A percentile compares a stretch with the other conserved stretches of the same genome.
Conservation (phyloP, 2,888 invertebrate species). For the Platycheirus rosarum region DNA sequence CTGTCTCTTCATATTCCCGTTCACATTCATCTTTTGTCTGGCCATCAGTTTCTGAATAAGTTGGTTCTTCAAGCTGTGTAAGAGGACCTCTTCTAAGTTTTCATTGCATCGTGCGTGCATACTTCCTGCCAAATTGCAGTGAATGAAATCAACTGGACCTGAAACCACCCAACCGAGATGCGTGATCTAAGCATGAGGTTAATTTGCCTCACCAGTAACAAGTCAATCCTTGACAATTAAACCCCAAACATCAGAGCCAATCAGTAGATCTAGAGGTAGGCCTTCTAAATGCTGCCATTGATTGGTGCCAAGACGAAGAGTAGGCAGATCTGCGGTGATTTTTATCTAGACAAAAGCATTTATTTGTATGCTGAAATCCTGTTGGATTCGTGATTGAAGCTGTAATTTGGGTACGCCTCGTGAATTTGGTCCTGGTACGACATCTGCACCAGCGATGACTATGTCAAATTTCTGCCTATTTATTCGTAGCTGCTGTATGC, state of each 20-base stretch:
- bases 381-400: not conserved
- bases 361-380: slow-evolving; percentile 23
- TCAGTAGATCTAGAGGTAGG: slow-evolving; percentile 15
- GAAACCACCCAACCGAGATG: slow-evolving; percentile 33
- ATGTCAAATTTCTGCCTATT: slow-evolving; percentile 36
- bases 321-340: slow-evolving; percentile 25
- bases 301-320: slow-evolving; percentile 1
- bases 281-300: slow-evolving; percentile 35
- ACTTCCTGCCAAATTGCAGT: slow-evolving; percentile 12
- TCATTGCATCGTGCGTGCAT: slow-evolving; percentile 5
- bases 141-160: slow-evolving; percentile 9
- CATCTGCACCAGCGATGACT: slow-evolving; percentile 24
- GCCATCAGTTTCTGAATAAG: not conserved
- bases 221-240: slow-evolving; percentile 21
- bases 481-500: slow-evolving; percentile 11
- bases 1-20: slow-evolving; percentile 8
- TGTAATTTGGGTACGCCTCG: slow-evolving; percentile 14
- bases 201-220: slow-evolving; percentile 13
- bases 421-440: slow-evolving; percentile 31
- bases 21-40: slow-evolving; percentile 25
- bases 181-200: slow-evolving; percentile 45
- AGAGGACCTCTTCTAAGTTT: slow-evolving; percentile 21
- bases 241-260: slow-evolving; percentile 27
- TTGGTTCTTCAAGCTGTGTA: slow-evolving; percentile 18
- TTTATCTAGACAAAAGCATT: slow-evolving; percentile 9